phyloP scores from a whole-genome alignment of 2,113 vertebrate species.

The Noctilio leporinus region DNA sequence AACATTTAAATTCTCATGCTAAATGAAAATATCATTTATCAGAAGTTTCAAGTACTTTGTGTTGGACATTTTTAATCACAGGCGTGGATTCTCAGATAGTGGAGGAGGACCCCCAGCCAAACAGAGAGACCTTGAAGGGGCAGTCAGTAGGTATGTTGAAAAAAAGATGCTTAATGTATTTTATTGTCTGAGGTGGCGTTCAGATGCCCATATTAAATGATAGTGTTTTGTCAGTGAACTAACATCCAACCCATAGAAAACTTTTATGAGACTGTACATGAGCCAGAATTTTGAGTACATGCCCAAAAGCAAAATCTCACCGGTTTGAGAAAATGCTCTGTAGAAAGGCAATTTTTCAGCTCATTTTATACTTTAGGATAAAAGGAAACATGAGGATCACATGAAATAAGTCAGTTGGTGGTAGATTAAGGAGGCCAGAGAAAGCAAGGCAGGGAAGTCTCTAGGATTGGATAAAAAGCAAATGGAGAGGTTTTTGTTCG shows the following conservation, averaged over 20 bases:
- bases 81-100: slow-evolving; percentile 98
- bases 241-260: neutral
- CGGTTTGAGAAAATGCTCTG: neutral
- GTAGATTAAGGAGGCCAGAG: neutral
- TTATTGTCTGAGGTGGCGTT: neutral
- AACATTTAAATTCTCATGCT: neutral
- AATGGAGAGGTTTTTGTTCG: neutral
- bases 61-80: slow-evolving; percentile 65
- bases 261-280: neutral
- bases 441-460: neutral
- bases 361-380: neutral
- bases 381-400: neutral
- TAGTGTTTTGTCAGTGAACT: neutral
- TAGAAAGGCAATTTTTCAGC: neutral
- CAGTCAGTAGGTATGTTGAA: slow-evolving; percentile 87
- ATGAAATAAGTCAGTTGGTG: neutral
- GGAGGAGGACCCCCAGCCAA: slow-evolving; percentile 97
- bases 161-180: neutral
- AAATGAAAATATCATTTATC: neutral
- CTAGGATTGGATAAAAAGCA: neutral
- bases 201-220: neutral
- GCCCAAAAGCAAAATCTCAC: neutral
- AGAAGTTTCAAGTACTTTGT: neutral
- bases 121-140: slow-evolving; percentile 97
- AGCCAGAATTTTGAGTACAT: neutral